Conservation (phyloP, 2,888 invertebrate genomes). For the Petrophora chlorosata region DNA sequence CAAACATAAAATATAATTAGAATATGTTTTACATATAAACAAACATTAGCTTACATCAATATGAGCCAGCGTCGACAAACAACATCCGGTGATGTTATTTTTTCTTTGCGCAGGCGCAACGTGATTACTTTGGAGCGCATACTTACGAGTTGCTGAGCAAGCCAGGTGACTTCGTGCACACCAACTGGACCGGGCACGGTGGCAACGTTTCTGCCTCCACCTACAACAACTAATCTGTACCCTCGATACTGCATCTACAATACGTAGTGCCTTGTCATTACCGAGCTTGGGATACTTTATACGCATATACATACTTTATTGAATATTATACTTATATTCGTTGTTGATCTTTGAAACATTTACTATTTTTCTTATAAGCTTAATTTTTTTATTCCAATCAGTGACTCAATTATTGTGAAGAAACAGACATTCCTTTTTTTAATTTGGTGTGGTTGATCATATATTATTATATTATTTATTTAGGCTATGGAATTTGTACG, state of each 20-base stretch:
- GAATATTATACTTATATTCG: too few species aligned
- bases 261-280: background rate
- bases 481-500: background rate
- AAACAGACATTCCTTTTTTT: constrained; percentile 15
- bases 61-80: too few species aligned
- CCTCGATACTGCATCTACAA: background rate
- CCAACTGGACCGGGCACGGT: constrained; percentile 99
- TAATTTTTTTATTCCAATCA: constrained; percentile 1
- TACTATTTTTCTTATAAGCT: too few species aligned
- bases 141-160: constrained; percentile 95
- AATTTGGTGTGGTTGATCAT: constrained; percentile 6
- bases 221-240: constrained; percentile 79
- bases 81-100: too few species aligned
- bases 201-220: constrained; percentile 97
- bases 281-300: background rate
- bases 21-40: too few species aligned
- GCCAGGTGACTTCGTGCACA: constrained; percentile 96
- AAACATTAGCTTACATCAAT: too few species aligned
- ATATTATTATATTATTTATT: constrained; percentile 5
- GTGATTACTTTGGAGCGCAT: constrained; percentile 99
- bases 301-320: too few species aligned
- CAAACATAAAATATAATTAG: too few species aligned
- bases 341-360: too few species aligned
- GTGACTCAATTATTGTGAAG: constrained; percentile 6
- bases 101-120: constrained; percentile 88